These are phyloP conservation scores for Meriones psammophilus DNA, from an alignment of 2,797 vertebrate species.

Conservation along the genomic window DNA sequence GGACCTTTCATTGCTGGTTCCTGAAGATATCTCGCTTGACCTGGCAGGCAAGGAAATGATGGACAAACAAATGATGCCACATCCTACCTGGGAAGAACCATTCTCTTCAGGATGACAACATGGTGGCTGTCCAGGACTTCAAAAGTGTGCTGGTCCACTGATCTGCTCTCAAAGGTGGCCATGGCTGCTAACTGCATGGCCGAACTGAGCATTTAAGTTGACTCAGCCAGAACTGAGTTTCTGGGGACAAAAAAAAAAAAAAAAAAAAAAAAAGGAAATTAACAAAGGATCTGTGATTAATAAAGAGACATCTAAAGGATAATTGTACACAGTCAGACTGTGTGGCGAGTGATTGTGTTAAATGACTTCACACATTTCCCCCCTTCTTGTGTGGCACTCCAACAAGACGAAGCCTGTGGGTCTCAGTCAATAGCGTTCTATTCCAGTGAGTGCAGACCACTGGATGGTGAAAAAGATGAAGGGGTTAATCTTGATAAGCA, in stretches of 20 bases:
- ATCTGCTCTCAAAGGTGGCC: slow-evolving; percentile 22
- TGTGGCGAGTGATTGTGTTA: background rate
- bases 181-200: background rate
- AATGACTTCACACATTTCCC: background rate
- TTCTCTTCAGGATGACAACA: background rate
- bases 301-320: background rate
- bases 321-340: background rate
- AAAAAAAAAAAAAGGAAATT: slow-evolving; percentile 5
- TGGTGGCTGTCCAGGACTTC: background rate
- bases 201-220: background rate
- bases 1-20: background rate
- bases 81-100: slow-evolving; percentile 35
- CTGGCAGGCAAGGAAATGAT: slow-evolving; percentile 11
- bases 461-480: background rate
- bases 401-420: background rate
- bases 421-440: background rate
- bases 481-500: background rate
- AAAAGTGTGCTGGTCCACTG: background rate
- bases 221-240: slow-evolving; percentile 45
- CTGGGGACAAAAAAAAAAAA: background rate
- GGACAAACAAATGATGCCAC: background rate
- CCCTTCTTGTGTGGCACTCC: background rate
- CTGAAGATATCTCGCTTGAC: background rate
- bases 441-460: background rate
- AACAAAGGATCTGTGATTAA: background rate